phyloP scores from a whole-genome alignment of 2,797 vertebrate species.

The Sebastes hubbsi region DNA sequence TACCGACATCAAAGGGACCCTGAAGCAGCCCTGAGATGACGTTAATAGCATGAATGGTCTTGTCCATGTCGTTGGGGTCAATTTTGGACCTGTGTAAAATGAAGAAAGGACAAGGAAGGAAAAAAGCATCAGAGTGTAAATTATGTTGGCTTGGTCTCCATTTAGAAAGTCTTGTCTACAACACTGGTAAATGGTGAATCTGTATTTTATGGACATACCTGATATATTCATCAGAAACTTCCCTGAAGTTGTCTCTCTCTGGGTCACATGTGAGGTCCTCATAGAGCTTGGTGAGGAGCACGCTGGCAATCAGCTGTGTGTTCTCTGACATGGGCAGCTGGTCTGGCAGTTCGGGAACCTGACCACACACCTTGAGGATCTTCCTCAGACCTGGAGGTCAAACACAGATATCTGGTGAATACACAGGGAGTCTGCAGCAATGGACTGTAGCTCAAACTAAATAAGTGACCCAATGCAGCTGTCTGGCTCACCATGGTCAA shows the following conservation, averaged over 20 bases:
- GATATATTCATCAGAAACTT: conserved; percentile 92
- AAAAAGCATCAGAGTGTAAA: neutral
- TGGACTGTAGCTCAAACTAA: neutral
- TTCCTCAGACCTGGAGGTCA: conserved; percentile 89
- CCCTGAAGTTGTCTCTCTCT: conserved; percentile 90
- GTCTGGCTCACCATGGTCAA: conserved; percentile 88
- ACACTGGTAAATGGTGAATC: neutral
- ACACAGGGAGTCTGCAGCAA: neutral
- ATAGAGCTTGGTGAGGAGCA: conserved; percentile 93
- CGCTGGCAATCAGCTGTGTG: conserved; percentile 93
- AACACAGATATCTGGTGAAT: neutral
- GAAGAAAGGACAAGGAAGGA: neutral
- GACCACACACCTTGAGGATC: conserved; percentile 96
- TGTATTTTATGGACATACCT: conserved; percentile 82
- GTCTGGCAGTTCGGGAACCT: conserved; percentile 91
- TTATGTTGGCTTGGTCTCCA: neutral
- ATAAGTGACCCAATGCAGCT: neutral
- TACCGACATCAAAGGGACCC: conserved; percentile 96
- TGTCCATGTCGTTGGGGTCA: conserved; percentile 96
- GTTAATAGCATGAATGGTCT: conserved; percentile 94
- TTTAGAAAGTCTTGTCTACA: neutral
- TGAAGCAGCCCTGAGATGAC: conserved; percentile 93
- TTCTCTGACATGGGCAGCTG: conserved; percentile 94
- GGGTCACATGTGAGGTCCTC: conserved; percentile 94
- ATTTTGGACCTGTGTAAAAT: conserved; percentile 87